Percentiles rank a stretch among this genome's conserved stretches.
Conservation (phyloP, 2,797 vertebrate species). For the Enteromius mattozi region DNA sequence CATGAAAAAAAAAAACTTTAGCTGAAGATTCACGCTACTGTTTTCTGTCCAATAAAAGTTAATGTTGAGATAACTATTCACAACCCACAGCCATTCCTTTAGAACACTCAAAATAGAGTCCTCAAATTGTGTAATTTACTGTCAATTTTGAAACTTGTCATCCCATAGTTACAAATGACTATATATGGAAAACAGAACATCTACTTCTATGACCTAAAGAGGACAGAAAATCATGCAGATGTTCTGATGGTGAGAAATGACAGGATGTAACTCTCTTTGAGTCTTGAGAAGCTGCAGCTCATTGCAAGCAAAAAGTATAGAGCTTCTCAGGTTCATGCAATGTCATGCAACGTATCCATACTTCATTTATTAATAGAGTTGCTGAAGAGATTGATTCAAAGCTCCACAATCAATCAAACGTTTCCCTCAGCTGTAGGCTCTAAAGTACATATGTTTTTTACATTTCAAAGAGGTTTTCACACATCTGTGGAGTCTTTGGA, state of each 20-base stretch:
- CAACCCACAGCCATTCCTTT: not conserved
- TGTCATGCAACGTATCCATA: not conserved
- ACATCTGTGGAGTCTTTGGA: conserved; percentile 60
- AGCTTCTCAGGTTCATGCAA: not conserved
- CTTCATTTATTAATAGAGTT: conserved; percentile 16
- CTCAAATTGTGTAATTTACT: not conserved
- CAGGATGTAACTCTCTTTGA: not conserved
- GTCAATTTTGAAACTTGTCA: not conserved
- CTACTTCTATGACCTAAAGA: not conserved
- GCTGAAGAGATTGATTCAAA: conserved; percentile 2
- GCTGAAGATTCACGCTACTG: not conserved
- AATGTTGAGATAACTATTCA: not conserved
- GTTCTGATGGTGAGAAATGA: not conserved
- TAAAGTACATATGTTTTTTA: not conserved
- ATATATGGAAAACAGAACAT: not conserved
- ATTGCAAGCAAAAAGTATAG: not conserved
- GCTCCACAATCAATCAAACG: conserved; percentile 8
- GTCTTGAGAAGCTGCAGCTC: not conserved
- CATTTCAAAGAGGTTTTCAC: conserved; percentile 32
- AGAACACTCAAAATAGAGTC: not conserved
- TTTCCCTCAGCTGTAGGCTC: not conserved
- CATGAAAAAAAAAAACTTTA: not conserved
- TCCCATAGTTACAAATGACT: not conserved
- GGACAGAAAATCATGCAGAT: not conserved
- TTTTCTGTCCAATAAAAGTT: not conserved